These are phyloP conservation scores for Capricornis sumatraensis DNA, from an alignment of 2,113 vertebrate species.

Conservation along the genomic window DNA sequence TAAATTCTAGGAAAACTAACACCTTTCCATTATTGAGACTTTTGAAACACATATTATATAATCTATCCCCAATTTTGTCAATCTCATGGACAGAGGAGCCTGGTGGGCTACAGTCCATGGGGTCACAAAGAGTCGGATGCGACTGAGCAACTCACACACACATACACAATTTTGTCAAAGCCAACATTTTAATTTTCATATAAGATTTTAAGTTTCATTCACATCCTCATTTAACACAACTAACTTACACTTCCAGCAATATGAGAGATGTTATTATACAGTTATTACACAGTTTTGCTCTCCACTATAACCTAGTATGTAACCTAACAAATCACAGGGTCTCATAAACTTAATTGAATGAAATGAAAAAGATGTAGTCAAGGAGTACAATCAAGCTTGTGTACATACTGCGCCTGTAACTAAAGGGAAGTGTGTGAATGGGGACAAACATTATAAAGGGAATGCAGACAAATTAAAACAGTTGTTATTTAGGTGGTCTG, in stretches of 20 bases:
- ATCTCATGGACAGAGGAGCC: neutral
- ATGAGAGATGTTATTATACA: neutral
- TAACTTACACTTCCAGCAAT: neutral
- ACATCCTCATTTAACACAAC: neutral
- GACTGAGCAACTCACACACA: neutral
- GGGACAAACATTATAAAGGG: neutral
- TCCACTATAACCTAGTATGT: neutral
- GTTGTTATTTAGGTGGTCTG: neutral
- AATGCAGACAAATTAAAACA: neutral
- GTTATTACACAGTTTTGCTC: neutral
- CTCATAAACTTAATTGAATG: neutral
- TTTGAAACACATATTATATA: neutral
- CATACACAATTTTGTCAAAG: neutral
- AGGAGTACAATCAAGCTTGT: neutral
- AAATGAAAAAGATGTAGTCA: neutral
- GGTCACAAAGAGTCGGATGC: neutral
- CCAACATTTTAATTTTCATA: neutral
- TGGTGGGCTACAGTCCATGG: neutral
- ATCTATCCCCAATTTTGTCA: neutral
- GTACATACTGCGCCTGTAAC: neutral
- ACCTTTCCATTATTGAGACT: neutral
- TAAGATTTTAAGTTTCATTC: conserved; percentile 1
- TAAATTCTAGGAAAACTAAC: neutral
- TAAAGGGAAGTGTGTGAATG: neutral
- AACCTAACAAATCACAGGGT: neutral